phyloP scores from a whole-genome alignment of 1,140 invertebrate genomes.

The Maniola jurtina region DNA sequence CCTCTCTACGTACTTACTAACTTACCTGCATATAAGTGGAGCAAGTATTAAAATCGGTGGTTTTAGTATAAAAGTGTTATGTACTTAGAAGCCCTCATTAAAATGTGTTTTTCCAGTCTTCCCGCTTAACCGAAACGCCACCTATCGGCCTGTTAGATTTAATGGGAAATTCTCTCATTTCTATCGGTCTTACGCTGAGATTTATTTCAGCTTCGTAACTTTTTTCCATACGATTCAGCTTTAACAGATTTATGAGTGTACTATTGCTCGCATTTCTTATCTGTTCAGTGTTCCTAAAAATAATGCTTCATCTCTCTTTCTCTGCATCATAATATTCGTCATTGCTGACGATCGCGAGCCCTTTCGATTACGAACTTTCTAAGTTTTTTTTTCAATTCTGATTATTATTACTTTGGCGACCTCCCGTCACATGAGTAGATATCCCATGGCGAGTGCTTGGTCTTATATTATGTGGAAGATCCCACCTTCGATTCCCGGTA shows the following conservation, averaged over 20 bases:
- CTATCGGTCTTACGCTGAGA: slow-evolving; percentile 61
- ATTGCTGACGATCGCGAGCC: no score
- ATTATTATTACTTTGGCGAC: no score
- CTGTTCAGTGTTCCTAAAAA: background rate
- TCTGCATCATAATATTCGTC: no score
- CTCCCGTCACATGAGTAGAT: no score
- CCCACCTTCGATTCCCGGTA: no score
- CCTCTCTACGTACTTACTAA: background rate
- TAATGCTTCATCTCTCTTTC: no score
- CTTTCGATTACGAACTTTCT: no score
- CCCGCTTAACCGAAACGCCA: slow-evolving; percentile 47
- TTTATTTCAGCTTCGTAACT: slow-evolving; percentile 54
- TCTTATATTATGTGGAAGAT: no score
- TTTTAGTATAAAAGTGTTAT: slow-evolving; percentile 16
- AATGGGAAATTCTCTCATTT: slow-evolving; percentile 64
- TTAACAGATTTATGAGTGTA: slow-evolving; percentile 22
- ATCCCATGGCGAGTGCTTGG: no score
- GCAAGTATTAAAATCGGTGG: slow-evolving; percentile 30
- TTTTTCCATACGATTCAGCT: slow-evolving; percentile 59
- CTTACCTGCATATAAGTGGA: background rate
- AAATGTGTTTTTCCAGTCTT: slow-evolving; percentile 56
- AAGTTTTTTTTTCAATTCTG: no score
- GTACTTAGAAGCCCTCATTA: slow-evolving; percentile 46
- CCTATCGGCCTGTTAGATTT: slow-evolving; percentile 64
- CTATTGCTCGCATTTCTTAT: slow-evolving; percentile 1